These are phyloP conservation scores for Pammene aurita DNA, from an alignment of 2,888 invertebrate species.

Conservation along the genomic window DNA sequence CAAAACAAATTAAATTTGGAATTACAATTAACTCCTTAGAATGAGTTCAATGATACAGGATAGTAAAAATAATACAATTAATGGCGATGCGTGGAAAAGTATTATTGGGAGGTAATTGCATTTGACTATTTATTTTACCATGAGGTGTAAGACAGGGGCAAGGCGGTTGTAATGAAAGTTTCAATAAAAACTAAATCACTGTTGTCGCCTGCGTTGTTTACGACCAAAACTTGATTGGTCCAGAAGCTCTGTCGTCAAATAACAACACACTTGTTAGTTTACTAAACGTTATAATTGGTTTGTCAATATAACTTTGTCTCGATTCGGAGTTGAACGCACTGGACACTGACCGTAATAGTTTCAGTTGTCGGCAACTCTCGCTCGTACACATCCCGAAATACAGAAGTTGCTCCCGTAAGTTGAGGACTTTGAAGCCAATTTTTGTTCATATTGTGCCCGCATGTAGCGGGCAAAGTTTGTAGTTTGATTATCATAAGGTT, in stretches of 20 bases:
- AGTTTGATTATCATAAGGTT: not conserved
- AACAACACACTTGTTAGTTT: not conserved
- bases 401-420: slow-evolving; percentile 4
- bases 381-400: not conserved
- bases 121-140: too few species aligned
- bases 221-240: not conserved
- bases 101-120: too few species aligned
- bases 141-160: not conserved
- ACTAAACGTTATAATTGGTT: not conserved
- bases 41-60: too few species aligned
- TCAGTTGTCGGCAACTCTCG: not conserved
- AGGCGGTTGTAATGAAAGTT: too few species aligned
- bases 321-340: not conserved
- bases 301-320: slow-evolving; percentile 3
- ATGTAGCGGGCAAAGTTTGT: not conserved
- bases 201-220: too few species aligned
- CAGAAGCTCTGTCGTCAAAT: not conserved
- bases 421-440: not conserved
- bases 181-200: not conserved
- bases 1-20: too few species aligned
- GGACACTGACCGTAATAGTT: not conserved
- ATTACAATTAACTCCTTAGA: too few species aligned
- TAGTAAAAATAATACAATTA: too few species aligned
- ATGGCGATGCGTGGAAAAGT: too few species aligned
- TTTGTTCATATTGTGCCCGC: not conserved